Base-by-base conservation (phyloP, 2,113 vertebrate genomes). In the Apodemus speciosus region DNA sequence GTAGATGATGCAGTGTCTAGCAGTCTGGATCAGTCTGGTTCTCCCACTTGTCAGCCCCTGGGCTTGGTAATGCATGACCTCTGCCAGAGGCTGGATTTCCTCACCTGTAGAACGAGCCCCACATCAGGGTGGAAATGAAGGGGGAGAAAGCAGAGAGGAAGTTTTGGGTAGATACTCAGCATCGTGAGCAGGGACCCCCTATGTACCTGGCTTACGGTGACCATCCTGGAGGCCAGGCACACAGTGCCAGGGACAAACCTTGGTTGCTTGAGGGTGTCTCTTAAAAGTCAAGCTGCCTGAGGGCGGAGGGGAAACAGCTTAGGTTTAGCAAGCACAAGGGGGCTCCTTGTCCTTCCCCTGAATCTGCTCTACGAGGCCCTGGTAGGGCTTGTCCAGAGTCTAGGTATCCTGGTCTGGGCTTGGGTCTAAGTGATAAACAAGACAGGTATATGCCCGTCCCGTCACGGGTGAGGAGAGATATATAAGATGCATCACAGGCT, bases 1-100 rank as follows among this genome's bases (percentile, higher is more conserved):
- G 2, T 0, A 23, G 43, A 4, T 30, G 1, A 15, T 40, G 6
- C 43, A 1, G 3, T 0, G 3, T 2, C 27, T 64, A 9, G 38
- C 20, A 23, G 56, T 60, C 76, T 20, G 40, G 43, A 49, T 49
- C 49, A 86, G 35, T 25, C 85, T 2, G 0, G 58, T 20, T 9
- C 56, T 56, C 3, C 3, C 25, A 2, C 2, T 11, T 46, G 9
- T 68, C n/a, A 21, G 32, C 40, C 27, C 6, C 23, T 43, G 21
- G 35, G 56, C 72, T 25, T 43, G 27, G 20, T 38, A 38, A 64
- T 35, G 35, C 0, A 8, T 40, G 10, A 4, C 69, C 60, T 89
- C 6, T 0, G 18, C 43, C 58, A 25, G 18, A 43, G 64, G 38
- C 46, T 73, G 30, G 0, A 68, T 2, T 21, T 81, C 85, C 14